Evolutionary conservation across 2,888 invertebrate species (phyloP).

Genomic region (Perizoma affinitatum): DNA sequence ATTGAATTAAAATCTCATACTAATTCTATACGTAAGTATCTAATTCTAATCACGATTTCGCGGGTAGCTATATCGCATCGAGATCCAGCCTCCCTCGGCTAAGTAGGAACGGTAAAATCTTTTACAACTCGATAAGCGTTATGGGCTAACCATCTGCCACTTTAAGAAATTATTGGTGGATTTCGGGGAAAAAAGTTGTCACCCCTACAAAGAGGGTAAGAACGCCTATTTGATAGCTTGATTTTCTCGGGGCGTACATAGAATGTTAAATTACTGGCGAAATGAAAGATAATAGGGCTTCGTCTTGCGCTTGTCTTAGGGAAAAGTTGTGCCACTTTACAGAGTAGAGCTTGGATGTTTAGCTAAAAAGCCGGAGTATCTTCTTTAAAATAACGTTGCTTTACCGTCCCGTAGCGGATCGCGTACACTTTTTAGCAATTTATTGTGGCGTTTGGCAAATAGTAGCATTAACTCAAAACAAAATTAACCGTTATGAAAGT

Average conservation of each 20-base stretch:
- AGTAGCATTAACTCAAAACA: no score
- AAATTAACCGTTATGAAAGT: no score
- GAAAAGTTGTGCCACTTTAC: constrained; percentile 64
- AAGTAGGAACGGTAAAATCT: constrained; percentile 52
- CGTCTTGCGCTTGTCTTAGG: constrained; percentile 60
- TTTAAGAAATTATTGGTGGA: constrained; percentile 82
- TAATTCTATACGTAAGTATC: constrained; percentile 9
- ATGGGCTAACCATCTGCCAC: constrained; percentile 80
- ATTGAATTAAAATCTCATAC: background rate
- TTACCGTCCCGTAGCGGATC: no score
- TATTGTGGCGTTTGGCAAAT: no score
- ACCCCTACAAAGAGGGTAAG: constrained; percentile 69
- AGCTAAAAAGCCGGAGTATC: no score
- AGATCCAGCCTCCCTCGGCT: constrained; percentile 29
- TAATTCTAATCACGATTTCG: constrained; percentile 13
- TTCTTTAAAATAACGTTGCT: no score
- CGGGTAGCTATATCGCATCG: constrained; percentile 14
- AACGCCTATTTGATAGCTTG: constrained; percentile 80
- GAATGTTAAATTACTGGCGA: constrained; percentile 82
- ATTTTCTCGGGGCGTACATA: constrained; percentile 72
- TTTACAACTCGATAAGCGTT: constrained; percentile 79
- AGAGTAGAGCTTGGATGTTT: constrained; percentile 28
- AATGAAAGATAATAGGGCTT: constrained; percentile 82
- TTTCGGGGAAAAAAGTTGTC: constrained; percentile 79
- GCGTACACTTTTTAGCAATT: no score